Conservation (phyloP, 2,113 vertebrate species). For the Pituophis catenifer region DNA sequence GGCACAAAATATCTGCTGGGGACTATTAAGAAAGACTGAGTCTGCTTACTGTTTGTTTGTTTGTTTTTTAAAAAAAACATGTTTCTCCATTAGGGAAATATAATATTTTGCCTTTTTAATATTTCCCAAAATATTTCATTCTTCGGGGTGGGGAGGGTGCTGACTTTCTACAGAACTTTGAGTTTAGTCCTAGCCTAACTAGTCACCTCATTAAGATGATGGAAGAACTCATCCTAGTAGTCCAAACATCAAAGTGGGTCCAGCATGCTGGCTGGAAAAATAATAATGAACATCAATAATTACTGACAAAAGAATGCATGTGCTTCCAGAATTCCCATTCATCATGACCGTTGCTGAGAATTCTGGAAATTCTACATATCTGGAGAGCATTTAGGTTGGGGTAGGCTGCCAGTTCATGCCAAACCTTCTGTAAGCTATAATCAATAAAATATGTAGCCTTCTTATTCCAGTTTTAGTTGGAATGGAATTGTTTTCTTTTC, state of each 20-base stretch:
- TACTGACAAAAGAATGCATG: background rate
- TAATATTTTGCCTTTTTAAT: too few species aligned
- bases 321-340: background rate
- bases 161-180: background rate
- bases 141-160: too few species aligned
- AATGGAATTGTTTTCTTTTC: background rate
- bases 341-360: background rate
- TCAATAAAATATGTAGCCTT: background rate
- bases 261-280: background rate
- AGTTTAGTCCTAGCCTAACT: background rate
- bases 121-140: too few species aligned
- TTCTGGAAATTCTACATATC: background rate
- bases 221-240: background rate
- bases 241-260: background rate
- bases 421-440: background rate
- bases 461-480: background rate
- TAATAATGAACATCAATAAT: background rate
- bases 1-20: too few species aligned
- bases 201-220: background rate
- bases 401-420: background rate
- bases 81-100: too few species aligned
- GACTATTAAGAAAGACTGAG: too few species aligned
- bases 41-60: too few species aligned
- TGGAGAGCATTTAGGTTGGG: background rate
- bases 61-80: too few species aligned